Conservation (phyloP, 2,113 vertebrate species). For the Centropus unirufus region DNA sequence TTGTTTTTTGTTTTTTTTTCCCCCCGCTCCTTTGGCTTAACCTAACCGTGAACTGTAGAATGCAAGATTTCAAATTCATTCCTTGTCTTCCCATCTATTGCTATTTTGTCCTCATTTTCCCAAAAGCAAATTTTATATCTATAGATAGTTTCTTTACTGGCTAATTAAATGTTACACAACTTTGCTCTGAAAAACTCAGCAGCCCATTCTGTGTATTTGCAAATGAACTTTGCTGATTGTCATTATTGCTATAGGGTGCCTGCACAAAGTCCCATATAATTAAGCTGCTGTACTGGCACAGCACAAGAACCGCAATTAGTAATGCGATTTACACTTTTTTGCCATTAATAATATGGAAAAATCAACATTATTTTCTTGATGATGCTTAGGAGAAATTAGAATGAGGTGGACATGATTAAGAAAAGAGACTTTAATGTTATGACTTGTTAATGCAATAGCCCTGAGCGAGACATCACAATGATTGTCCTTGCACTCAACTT, state of each 20-base stretch:
- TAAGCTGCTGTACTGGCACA: background rate
- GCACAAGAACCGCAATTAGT: conserved; percentile 9
- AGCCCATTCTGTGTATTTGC: background rate
- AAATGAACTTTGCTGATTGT: conserved; percentile 12
- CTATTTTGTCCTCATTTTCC: conserved; percentile 5
- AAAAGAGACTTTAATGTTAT: conserved; percentile 44
- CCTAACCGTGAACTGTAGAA: background rate
- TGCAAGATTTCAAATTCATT: background rate
- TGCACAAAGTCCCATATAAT: conserved; percentile 20
- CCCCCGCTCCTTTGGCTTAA: background rate
- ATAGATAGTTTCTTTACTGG: conserved; percentile 26
- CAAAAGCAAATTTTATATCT: conserved; percentile 24
- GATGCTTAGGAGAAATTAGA: conserved; percentile 50
- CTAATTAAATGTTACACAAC: conserved; percentile 28
- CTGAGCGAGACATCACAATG: conserved; percentile 55
- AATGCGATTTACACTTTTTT: conserved; percentile 43
- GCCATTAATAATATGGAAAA: conserved; percentile 37
- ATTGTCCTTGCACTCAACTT: conserved; percentile 61
- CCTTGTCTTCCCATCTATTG: background rate
- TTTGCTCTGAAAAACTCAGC: conserved; percentile 21
- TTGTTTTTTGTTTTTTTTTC: background rate
- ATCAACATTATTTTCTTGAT: conserved; percentile 36
- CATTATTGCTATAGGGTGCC: conserved; percentile 40
- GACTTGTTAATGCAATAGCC: conserved; percentile 61
- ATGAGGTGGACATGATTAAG: conserved; percentile 40